Base-by-base conservation (phyloP, 2,888 invertebrate genomes). In the Morpho deidamia region DNA sequence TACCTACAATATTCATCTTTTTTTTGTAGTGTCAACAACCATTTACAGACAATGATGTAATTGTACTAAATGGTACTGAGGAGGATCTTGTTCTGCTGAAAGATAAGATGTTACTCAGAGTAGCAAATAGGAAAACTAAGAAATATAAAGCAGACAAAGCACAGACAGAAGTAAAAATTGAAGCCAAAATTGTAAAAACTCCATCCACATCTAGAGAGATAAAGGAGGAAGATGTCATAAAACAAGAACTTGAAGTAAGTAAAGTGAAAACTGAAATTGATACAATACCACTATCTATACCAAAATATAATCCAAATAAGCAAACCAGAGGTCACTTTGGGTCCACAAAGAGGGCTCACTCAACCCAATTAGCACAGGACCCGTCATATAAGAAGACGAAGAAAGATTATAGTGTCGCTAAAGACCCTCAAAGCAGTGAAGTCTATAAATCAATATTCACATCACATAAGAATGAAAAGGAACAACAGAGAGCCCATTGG, bases 371-470 rank as follows among this genome's bases (percentile, higher is more conserved):
- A 4, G 74, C 76, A 34, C 76, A 91, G 65, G 94, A 94, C 70
- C 95, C 95, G 8, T 92, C 93, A 8, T 91, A 94, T 59, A 95
- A 95, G 71, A 95, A 95, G 71, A 92, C 95, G 0, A 95, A 95
- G 77, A 92, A 92, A 1, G 92, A 94, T 49, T 97, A 96, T 70
- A 96, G 95, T 74, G 94, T 99, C 35, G 96, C 98, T 0, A 93
- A 95, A 56, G 98, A 99, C 83, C 96, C 97, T 0, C 95, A 94
- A 67, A 95, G 95, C 7, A 95, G 95, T 56, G 95, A 96, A 80
- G 97, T 97, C 0, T 97, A 95, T 74, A 99, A 99, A 80, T 98
- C 98, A 2, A 80, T 99, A 49, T 99, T 99, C 74, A 99, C 98
- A 0, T 93, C 95, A 8, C 97, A 97, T 74, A 92, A 95, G 70